Conservation (phyloP, 1,140 invertebrate genomes). For the Drosophila leontia region DNA sequence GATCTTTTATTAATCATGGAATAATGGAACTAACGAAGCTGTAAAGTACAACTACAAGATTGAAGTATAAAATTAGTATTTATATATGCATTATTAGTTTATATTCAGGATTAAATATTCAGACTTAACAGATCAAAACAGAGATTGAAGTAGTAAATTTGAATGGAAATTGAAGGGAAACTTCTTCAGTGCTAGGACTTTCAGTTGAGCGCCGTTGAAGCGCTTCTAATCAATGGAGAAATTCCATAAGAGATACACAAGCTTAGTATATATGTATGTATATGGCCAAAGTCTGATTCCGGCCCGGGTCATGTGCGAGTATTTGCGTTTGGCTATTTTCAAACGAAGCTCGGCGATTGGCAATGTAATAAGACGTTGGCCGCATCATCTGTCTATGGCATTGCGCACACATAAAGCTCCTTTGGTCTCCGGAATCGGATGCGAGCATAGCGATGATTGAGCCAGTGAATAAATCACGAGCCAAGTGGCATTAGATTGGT, state of each 20-base stretch:
- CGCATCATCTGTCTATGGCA: slow-evolving; percentile 39
- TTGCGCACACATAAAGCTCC: slow-evolving; percentile 35
- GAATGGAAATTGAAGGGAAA: neutral
- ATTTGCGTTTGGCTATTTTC: slow-evolving; percentile 40
- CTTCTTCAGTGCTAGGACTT: slow-evolving; percentile 13
- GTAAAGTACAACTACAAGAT: too few species aligned
- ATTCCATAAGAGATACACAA: slow-evolving; percentile 48
- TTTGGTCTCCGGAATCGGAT: slow-evolving; percentile 18
- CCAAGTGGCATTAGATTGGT: slow-evolving; percentile 20
- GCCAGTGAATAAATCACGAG: slow-evolving; percentile 38
- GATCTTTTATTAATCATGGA: neutral
- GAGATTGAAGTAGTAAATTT: neutral
- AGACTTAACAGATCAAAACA: too few species aligned
- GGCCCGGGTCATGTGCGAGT: slow-evolving; percentile 31
- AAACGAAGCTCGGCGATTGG: slow-evolving; percentile 25
- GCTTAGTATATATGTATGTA: slow-evolving; percentile 8
- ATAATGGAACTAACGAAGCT: neutral
- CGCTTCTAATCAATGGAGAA: slow-evolving; percentile 69
- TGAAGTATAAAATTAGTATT: too few species aligned
- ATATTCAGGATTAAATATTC: too few species aligned
- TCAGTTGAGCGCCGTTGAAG: slow-evolving; percentile 48
- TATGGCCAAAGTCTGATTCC: slow-evolving; percentile 24
- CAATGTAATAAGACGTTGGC: slow-evolving; percentile 32
- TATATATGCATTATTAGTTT: too few species aligned
- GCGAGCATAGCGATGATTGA: slow-evolving; percentile 32